Percentiles rank a stretch among this genome's conserved stretches.
Conservation (phyloP, 1,140 invertebrate species). For the Maconellicoccus hirsutus region DNA sequence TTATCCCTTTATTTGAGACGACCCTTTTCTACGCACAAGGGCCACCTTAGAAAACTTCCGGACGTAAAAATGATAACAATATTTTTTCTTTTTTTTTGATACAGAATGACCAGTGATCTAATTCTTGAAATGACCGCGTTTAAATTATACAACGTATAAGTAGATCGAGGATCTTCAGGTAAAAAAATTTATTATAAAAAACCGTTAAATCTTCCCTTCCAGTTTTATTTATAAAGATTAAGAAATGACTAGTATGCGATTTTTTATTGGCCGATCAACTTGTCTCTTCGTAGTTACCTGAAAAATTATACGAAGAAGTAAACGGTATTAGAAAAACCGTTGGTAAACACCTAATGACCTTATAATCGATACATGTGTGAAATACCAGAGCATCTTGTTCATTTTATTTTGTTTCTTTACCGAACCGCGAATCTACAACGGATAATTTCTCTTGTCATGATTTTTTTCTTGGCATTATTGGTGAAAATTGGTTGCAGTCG, state of each 20-base stretch:
- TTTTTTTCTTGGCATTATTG: too few relatives aligned
- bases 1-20: neutral
- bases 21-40: neutral
- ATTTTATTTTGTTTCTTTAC: too few relatives aligned
- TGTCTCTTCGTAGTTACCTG: neutral
- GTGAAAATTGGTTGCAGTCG: too few relatives aligned
- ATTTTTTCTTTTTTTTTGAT: constrained; percentile 1
- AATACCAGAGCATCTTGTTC: neutral
- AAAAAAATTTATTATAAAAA: neutral
- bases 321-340: neutral
- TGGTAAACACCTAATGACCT: constrained; percentile 4
- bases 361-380: neutral
- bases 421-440: too few relatives aligned
- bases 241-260: neutral
- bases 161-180: neutral
- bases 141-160: neutral
- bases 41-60: constrained; percentile 7
- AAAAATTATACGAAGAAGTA: neutral
- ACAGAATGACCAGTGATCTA: constrained; percentile 8
- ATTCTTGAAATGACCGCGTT: neutral
- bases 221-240: neutral
- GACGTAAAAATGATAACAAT: neutral
- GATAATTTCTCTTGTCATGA: too few relatives aligned
- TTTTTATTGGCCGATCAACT: neutral
- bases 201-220: constrained; percentile 3